Evolutionary conservation across 2,888 invertebrate species (phyloP), one percentile per base, ranked within the genome.

Genomic region (Trissolcus japonicus): DNA sequence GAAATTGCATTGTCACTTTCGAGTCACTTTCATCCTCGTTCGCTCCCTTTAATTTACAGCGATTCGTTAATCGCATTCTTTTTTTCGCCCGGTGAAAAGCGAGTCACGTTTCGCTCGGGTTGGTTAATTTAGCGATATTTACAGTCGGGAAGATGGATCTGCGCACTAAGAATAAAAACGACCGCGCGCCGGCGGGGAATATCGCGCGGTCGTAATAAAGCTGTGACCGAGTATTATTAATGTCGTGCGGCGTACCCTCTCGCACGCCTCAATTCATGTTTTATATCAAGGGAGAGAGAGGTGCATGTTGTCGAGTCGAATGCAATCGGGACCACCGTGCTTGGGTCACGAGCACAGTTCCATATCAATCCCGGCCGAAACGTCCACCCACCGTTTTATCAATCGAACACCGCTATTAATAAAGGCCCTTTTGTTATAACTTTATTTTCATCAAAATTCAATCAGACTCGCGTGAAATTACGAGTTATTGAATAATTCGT

Each of bases 171-270:
- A 57, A 63, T 57, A 46, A 13, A 63, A 72, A 29, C 19, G 19
- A 51, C 62, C 7, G 7, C 51, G 4, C 7, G 53, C 17, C 55
- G 19, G 35, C 51, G 43, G 62, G 55, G 35, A 11, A 35, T 56
- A 72, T 43, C 46, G 46, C 35, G 63, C 43, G 43, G 25, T 65
- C 54, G 46, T 72, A 72, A 65, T 72, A 60, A 72, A 72, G 72
- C 65, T 65, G 65, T 72, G 65, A 72, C 54, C 63, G 63, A 46
- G 65, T 54, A 65, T 72, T 72, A 72, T 72, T 72, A 55, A 72
- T 72, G 72, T 35, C 60, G 53, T n/a, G 65, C 29, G 54, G 60
- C 48, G 29, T 40, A 53, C 48, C 25, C 48, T 65, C 29, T 65
- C 29, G 65, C 54, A 59, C 41, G 55, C 55, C 63, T 72, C 63